These are phyloP conservation scores for Lethenteron reissneri DNA, from an alignment of 2,113 vertebrate species.

Conservation along the genomic window DNA sequence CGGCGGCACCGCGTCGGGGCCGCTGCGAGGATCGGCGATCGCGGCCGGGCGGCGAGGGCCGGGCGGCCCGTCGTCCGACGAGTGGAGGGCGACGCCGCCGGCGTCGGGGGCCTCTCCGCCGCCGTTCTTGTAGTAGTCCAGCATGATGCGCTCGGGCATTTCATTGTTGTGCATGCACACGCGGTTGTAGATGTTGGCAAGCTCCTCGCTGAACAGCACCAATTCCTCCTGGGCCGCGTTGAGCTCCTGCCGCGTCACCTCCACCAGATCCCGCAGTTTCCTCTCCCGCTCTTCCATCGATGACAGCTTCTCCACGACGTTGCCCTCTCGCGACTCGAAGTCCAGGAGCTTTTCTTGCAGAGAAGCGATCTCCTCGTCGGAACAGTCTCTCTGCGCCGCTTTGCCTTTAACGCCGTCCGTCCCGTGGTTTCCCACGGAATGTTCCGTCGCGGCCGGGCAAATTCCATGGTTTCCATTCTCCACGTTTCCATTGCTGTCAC, in stretches of 20 bases:
- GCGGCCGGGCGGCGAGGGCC: slow-evolving; percentile 14
- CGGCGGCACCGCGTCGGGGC: slow-evolving; percentile 23
- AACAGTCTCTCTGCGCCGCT: slow-evolving; percentile 27
- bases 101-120: neutral
- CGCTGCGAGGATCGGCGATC: slow-evolving; percentile 25
- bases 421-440: too few relatives aligned
- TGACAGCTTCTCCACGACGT: slow-evolving; percentile 32
- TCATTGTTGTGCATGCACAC: slow-evolving; percentile 43
- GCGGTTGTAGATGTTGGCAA: slow-evolving; percentile 47
- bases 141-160: slow-evolving; percentile 38
- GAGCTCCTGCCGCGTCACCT: slow-evolving; percentile 33
- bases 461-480: too few relatives aligned
- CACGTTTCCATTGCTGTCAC: too few relatives aligned
- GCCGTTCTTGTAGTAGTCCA: slow-evolving; percentile 37
- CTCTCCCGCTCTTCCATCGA: slow-evolving; percentile 32
- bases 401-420: slow-evolving; percentile 22
- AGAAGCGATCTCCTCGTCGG: slow-evolving; percentile 28
- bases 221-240: slow-evolving; percentile 42
- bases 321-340: slow-evolving; percentile 17
- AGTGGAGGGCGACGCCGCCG: too few relatives aligned
- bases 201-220: slow-evolving; percentile 38
- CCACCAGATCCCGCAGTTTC: slow-evolving; percentile 30
- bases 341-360: slow-evolving; percentile 36
- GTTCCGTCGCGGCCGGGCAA: too few relatives aligned
- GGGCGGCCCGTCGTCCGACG: slow-evolving; percentile 7